Evolutionary conservation across 2,113 vertebrate species (phyloP).

Genomic region (Salvelinus namaycush): DNA sequence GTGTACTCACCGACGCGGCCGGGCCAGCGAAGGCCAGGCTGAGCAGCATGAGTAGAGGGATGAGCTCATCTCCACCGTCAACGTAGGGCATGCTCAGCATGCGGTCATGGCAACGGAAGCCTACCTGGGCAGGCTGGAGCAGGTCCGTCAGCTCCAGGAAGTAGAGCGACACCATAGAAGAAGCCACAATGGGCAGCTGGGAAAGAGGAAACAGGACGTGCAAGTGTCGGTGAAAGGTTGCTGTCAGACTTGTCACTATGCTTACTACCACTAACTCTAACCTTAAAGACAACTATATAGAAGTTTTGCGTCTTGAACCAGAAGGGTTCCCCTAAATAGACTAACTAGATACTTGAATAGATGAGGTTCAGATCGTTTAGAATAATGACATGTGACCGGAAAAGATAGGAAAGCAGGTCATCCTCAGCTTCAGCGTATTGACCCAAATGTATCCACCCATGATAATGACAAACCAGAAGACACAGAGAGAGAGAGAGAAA

Average conservation of each 20-base stretch:
- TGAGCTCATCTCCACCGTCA: conserved; percentile 89
- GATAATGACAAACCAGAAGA: too few relatives aligned
- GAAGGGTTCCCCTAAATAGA: too few relatives aligned
- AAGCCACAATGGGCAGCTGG: conserved; percentile 93
- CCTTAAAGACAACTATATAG: not conserved
- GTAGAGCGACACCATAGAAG: conserved; percentile 91
- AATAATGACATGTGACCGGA: not conserved
- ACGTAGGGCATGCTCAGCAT: conserved; percentile 93
- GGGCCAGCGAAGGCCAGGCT: conserved; percentile 92
- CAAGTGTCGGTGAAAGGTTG: not conserved
- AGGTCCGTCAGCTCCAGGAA: conserved; percentile 95
- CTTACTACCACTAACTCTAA: not conserved
- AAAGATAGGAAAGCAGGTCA: too few relatives aligned
- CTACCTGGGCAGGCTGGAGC: conserved; percentile 88
- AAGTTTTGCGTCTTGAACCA: too few relatives aligned
- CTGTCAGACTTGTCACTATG: not conserved
- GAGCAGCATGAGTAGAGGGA: conserved; percentile 93
- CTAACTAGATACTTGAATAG: too few relatives aligned
- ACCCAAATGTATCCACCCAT: too few relatives aligned
- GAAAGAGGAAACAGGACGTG: conserved; percentile 8
- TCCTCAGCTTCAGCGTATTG: too few relatives aligned
- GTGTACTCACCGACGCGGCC: conserved; percentile 83
- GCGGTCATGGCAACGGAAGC: conserved; percentile 90
- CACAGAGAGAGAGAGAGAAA: too few relatives aligned
- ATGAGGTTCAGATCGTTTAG: not conserved